Evolutionary conservation across 2,113 vertebrate genomes (phyloP).

Genomic region (Pelvicachromis taeniatus): DNA sequence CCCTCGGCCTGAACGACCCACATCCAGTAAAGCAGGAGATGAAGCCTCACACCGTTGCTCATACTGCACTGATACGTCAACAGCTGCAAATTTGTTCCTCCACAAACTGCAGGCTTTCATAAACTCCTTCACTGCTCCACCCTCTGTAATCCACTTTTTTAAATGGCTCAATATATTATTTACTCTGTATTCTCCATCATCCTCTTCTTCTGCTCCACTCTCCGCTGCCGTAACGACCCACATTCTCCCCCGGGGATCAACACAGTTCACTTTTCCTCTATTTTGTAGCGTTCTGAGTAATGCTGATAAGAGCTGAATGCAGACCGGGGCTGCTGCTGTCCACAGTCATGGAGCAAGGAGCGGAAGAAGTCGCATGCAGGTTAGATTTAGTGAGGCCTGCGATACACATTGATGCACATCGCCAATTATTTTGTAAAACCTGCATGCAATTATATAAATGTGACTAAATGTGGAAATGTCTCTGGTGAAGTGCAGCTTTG

Average conservation of each 20-base stretch:
- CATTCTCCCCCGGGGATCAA: conserved; percentile 8
- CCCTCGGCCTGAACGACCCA: background rate
- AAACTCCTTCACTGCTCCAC: background rate
- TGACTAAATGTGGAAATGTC: background rate
- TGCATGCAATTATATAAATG: background rate
- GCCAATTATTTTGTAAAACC: background rate
- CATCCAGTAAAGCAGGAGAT: conserved; percentile 31
- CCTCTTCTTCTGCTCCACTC: background rate
- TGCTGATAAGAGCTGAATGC: conserved; percentile 12
- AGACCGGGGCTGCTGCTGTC: background rate
- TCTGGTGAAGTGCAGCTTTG: background rate
- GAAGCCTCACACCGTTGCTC: conserved; percentile 25
- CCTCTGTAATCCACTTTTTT: background rate
- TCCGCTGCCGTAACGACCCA: conserved; percentile 1
- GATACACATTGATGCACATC: background rate
- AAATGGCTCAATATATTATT: background rate
- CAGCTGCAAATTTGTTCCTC: background rate
- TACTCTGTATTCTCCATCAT: background rate
- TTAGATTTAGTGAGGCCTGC: background rate
- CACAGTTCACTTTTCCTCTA: conserved; percentile 19
- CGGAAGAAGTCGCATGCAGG: background rate
- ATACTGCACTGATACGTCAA: background rate
- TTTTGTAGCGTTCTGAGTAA: conserved; percentile 5
- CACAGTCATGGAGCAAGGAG: background rate
- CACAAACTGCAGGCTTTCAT: background rate